Conservation (phyloP, 2,797 vertebrate species). For the Rachycentron canadum region DNA sequence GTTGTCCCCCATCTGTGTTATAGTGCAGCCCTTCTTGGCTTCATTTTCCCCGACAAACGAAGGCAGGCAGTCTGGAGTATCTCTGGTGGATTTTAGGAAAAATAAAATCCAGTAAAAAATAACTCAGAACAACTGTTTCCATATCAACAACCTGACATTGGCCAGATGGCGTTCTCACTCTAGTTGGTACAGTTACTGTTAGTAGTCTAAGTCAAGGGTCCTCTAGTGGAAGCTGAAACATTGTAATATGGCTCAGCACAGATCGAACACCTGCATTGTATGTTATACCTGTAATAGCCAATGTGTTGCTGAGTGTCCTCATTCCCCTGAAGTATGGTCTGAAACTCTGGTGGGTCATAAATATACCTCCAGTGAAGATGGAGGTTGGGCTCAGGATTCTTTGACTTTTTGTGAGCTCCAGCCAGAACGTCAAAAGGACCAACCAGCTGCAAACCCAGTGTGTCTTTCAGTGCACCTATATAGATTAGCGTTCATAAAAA, state of each 20-base stretch:
- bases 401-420: slow-evolving; percentile 88
- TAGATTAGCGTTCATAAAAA: neutral
- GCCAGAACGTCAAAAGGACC: slow-evolving; percentile 95
- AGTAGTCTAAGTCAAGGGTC: neutral
- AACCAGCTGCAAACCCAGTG: slow-evolving; percentile 91
- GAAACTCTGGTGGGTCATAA: slow-evolving; percentile 97
- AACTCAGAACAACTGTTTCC: neutral
- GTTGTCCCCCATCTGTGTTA: slow-evolving; percentile 93
- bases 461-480: slow-evolving; percentile 88
- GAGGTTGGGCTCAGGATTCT: slow-evolving; percentile 86
- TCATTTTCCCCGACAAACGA: slow-evolving; percentile 93
- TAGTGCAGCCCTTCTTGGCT: slow-evolving; percentile 90
- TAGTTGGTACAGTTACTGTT: neutral
- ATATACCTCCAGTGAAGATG: slow-evolving; percentile 96
- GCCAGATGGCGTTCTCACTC: neutral
- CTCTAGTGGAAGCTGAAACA: neutral
- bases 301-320: slow-evolving; percentile 91
- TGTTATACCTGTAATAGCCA: slow-evolving; percentile 94
- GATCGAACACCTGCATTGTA: neutral
- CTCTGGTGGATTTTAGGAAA: slow-evolving; percentile 80
- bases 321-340: slow-evolving; percentile 91
- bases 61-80: slow-evolving; percentile 92
- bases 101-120: slow-evolving; percentile 1
- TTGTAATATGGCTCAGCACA: neutral
- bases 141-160: neutral